Percentiles rank a stretch among this genome's conserved stretches.
Evolutionary conservation across 1,140 invertebrate species (phyloP).

Genomic region (Rhagoletis pomonella): DNA sequence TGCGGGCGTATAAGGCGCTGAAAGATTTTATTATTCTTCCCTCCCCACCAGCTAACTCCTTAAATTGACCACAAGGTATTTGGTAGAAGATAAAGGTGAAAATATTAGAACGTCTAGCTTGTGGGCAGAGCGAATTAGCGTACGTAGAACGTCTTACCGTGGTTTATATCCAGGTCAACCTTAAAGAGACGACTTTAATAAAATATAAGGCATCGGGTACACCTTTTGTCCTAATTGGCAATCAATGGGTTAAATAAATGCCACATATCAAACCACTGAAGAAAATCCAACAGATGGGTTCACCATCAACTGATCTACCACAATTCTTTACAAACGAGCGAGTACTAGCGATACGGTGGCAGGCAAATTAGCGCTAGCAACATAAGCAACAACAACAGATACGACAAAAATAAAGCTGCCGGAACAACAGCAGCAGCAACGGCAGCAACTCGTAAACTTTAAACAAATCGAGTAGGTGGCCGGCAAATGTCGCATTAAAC

Average conservation of each 20-base stretch:
- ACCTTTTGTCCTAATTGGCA: not conserved
- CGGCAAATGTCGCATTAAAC: slow-evolving; percentile 55
- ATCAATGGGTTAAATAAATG: not conserved
- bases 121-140: no score
- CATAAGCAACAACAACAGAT: not conserved
- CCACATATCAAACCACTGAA: not conserved
- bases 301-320: not conserved
- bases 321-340: slow-evolving; percentile 37
- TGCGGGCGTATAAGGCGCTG: no score
- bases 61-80: no score
- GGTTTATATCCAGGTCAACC: no score
- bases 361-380: slow-evolving; percentile 48
- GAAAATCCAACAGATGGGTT: not conserved
- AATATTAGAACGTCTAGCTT: no score
- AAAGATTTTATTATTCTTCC: no score
- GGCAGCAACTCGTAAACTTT: not conserved
- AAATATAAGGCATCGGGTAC: no score
- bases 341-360: slow-evolving; percentile 15
- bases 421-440: slow-evolving; percentile 16
- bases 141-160: no score
- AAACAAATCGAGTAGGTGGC: slow-evolving; percentile 49
- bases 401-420: not conserved
- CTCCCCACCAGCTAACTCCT: no score
- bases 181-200: no score
- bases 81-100: no score